A percentile compares a stretch with the other conserved stretches of the same genome.
phyloP scores from a whole-genome alignment of 2,888 invertebrate species.

The Anthophora plumipes region DNA sequence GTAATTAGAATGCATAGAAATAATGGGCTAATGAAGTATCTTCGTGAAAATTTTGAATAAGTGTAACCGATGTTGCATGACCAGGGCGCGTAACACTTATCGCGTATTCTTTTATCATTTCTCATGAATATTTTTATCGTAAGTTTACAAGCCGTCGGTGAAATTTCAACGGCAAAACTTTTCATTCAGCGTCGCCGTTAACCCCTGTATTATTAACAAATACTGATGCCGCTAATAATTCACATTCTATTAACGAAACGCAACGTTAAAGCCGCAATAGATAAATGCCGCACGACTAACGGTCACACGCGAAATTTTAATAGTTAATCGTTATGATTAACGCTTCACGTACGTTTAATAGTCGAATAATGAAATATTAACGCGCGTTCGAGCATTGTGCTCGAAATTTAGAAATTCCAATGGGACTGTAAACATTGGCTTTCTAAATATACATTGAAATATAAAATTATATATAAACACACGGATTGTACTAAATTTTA shows the following conservation, averaged over 20 bases:
- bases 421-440: background rate
- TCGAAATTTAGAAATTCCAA: too few species aligned
- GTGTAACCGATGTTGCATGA: slow-evolving; percentile 29
- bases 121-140: slow-evolving; percentile 36
- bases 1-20: background rate
- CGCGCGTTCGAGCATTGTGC: too few species aligned
- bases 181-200: slow-evolving; percentile 1
- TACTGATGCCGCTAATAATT: slow-evolving; percentile 17
- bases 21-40: background rate
- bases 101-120: slow-evolving; percentile 29
- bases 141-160: background rate
- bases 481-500: too few species aligned
- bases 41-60: background rate
- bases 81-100: slow-evolving; percentile 29
- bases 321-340: background rate
- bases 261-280: background rate
- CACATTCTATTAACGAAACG: slow-evolving; percentile 32
- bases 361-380: too few species aligned
- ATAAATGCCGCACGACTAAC: background rate
- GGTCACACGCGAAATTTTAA: background rate
- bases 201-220: slow-evolving; percentile 14
- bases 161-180: slow-evolving; percentile 15
- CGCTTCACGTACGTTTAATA: background rate
- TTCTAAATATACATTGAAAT: too few species aligned
- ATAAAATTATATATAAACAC: background rate